A percentile compares a stretch with the other conserved stretches of the same genome.
phyloP scores from a whole-genome alignment of 2,113 vertebrate species.

The Albula goreensis region DNA sequence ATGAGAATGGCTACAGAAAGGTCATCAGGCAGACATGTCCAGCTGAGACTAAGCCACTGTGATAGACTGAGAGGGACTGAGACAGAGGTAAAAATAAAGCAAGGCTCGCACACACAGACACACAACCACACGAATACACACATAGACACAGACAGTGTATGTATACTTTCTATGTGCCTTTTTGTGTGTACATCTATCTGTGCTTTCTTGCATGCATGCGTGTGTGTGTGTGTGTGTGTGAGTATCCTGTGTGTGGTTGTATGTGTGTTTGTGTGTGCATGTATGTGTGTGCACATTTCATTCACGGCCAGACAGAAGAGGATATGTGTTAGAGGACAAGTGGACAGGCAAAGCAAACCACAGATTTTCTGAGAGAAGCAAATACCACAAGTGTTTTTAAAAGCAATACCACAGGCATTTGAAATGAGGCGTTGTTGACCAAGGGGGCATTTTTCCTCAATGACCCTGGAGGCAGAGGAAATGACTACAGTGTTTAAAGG shows the following conservation, averaged over 20 bases:
- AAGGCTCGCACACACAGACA: constrained; percentile 1
- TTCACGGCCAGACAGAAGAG: constrained; percentile 51
- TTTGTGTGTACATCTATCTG: too few relatives aligned
- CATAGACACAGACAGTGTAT: constrained; percentile 3
- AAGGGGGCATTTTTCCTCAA: constrained; percentile 75
- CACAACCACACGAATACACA: constrained; percentile 24
- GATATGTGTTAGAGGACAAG: constrained; percentile 51
- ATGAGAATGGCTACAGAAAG: constrained; percentile 26
- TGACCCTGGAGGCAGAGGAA: constrained; percentile 80
- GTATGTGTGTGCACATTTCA: constrained; percentile 39
- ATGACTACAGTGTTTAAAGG: constrained; percentile 82
- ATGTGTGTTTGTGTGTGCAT: constrained; percentile 2
- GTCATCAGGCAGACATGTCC: too few relatives aligned
- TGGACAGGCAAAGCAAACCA: constrained; percentile 48
- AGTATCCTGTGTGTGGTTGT: background rate
- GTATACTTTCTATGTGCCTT: too few relatives aligned
- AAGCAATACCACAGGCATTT: constrained; percentile 70
- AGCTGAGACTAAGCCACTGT: too few relatives aligned
- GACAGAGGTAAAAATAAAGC: constrained; percentile 40
- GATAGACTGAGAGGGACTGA: too few relatives aligned
- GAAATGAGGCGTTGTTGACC: constrained; percentile 76
- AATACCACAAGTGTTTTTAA: constrained; percentile 63
- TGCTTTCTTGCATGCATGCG: constrained; percentile 22
- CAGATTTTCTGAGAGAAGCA: constrained; percentile 41
- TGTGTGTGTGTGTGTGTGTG: constrained; percentile 16